Evolutionary conservation across 2,888 invertebrate species (phyloP), one percentile per base, ranked within the genome.

Genomic region (Pollenia griseotomentosa): DNA sequence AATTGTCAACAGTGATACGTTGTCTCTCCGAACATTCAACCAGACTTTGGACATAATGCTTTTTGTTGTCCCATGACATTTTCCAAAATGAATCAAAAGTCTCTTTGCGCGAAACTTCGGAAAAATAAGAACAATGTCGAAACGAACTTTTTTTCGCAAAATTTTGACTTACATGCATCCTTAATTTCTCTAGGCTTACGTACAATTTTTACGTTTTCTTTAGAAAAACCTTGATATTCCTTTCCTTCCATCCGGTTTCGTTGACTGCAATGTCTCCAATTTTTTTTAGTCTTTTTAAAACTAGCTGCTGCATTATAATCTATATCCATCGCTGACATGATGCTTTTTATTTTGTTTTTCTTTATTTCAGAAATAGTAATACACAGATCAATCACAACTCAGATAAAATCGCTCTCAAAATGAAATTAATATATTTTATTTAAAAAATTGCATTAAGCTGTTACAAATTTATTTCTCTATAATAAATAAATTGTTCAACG

Each of bases 11-110:
- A 33, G 23, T 19, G 66, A 57, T 77, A 42, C 77, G 77, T 42
- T 77, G 53, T 53, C 23, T 55, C 42, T 66, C 16, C 16, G 63
- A 74, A n/a, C 61, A 40, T 51, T 74, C 74, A 51, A 74, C 16
- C 16, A 63, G 16, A 2, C n/a, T 33, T 57, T 57, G 16, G 23
- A 73, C 59, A 59, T 73, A 73, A 73, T 46, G 46, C 42, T 23
- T 46, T 57, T 63, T 55, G 16, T 55, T 40, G 2, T 51, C 48
- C 70, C 55, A 71, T 11, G 40, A 19, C 42, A 55, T 71, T 44
- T 73, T 73, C 46, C 57, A 73, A 12, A 73, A 73, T 12, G 3
- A 59, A 3, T 73, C 19, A 73, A 73, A 73, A 46, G 44, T 48
- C 23, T 23, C 23, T 23, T 23, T 23, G 2, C 23, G 23, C 23